Evolutionary conservation across 2,888 invertebrate species (phyloP), one percentile per base, ranked within the genome.

Genomic region (Hyles lineata): DNA sequence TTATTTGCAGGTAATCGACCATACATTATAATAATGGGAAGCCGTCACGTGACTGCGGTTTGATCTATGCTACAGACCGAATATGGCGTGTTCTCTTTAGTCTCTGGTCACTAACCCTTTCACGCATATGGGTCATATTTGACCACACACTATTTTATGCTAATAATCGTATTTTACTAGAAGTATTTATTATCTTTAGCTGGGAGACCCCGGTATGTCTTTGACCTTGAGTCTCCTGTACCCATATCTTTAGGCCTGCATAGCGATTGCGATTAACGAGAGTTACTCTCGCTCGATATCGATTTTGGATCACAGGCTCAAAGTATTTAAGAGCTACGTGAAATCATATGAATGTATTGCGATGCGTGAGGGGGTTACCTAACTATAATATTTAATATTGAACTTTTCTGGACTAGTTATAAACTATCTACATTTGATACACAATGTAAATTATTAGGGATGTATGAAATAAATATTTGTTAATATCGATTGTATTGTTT

Each of bases 381-480:
- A 67, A 50, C 7, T 23, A 50, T 67, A 23, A 67, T 50, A 63
- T 63, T 21, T 63, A 67, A 23, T n/a, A 32, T 21, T 43, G 55
- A 70, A 73, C 75, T 89, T 88, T 88, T 85, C 82, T 83, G 87
- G 84, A 76, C 82, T 84, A 89, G 85, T 85, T 87, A 83, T 80
- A 84, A 87, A 87, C 82, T 84, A 80, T 80, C 76, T 78, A 67
- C 67, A 67, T 67, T 67, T 67, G 67, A 67, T 67, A 67, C 70
- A 74, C 69, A 73, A 63, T 76, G 74, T 77, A 73, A 75, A 76
- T 75, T 75, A 76, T 70, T 75, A 70, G 72, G 55, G 72, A 63
- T 60, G 71, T 74, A 74, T 71, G 70, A 72, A 76, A 76, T 75
- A 76, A 76, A 72, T 73, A 73, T 73, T 69, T 69, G 60, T 74